Base-by-base conservation (phyloP, 2,797 vertebrate species). In the Poeciliopsis paucimaculata region DNA sequence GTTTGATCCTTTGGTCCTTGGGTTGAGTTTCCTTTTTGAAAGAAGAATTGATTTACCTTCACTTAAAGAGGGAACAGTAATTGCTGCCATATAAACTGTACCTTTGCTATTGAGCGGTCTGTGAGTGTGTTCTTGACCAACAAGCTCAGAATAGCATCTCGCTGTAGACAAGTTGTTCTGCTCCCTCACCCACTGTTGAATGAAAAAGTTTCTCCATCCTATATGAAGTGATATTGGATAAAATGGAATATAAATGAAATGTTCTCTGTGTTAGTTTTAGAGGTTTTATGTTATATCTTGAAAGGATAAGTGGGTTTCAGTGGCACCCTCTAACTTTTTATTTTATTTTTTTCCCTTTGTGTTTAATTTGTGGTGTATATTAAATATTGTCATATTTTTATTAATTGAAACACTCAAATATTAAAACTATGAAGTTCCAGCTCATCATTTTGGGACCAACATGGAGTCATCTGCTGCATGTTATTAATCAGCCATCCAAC, bases 31-130 rank as follows among this genome's bases (percentile, higher is more conserved):
- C 74, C 20, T 68, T 26, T 41, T 68, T 83, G 72, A 85, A 55
- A 13, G 45, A 66, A 60, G 70, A 74, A 90, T 87, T 77, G 80
- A 89, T 89, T 57, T 76, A 70, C 62, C 53, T 75, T 76, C 77
- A 39, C 36, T 74, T 41, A 74, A 73, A 80, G 80, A 82, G 76
- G 64, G 49, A 64, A 72, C 64, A 80, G 51, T 70, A 53, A 82
- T 43, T 28, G 16, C 31, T 76, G 15, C 41, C 26, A 45, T 53
- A n/a, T 80, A 70, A 53, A 70, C 34, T 51, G 20, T 41, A 66
- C n/a, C 11, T 62, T 72, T 60, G 34, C 72, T 53, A 76, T 60
- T 75, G 86, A 83, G 47, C 16, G 2, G 28, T 71, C 23, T 71
- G 31, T 64, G 28, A 55, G 2, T 71, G 28, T 45, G 18, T 76